Evolutionary conservation across 2,797 vertebrate genomes (phyloP).

Genomic region (Crenichthys baileyi): DNA sequence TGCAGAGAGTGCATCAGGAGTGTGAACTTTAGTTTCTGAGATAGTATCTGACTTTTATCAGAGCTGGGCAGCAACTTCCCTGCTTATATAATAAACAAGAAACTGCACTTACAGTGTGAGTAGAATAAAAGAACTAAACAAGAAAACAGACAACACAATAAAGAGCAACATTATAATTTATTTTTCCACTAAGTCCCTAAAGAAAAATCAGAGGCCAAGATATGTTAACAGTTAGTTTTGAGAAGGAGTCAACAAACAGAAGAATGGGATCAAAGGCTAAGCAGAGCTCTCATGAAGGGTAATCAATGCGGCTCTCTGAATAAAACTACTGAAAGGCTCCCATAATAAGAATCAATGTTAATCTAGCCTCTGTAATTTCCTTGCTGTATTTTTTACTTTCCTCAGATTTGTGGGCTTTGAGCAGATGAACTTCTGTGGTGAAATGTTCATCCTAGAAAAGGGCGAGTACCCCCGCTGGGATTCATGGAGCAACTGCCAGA

Average conservation of each 20-base stretch:
- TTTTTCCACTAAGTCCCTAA: neutral
- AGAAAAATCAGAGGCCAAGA: neutral
- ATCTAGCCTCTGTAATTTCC: neutral
- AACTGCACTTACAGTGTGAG: neutral
- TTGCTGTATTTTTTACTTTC: neutral
- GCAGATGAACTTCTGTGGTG: constrained; percentile 86
- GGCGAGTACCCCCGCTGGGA: constrained; percentile 88
- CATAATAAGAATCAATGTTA: neutral
- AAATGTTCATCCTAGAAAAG: constrained; percentile 88
- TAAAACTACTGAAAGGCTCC: neutral
- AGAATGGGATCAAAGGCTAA: neutral
- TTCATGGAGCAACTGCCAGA: constrained; percentile 87
- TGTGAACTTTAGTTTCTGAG: constrained; percentile 27
- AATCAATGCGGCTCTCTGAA: constrained; percentile 2
- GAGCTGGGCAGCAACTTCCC: neutral
- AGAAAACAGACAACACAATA: neutral
- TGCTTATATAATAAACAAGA: neutral
- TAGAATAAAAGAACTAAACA: neutral
- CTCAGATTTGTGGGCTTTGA: constrained; percentile 82
- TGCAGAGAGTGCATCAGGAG: constrained; percentile 27
- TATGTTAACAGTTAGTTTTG: neutral
- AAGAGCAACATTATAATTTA: constrained; percentile 1
- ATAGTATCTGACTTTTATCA: neutral
- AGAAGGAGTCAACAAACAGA: neutral
- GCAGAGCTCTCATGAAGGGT: neutral